These are phyloP conservation scores for Zophobas morio DNA, from an alignment of 1,140 invertebrate genomes.

Conservation along the genomic window DNA sequence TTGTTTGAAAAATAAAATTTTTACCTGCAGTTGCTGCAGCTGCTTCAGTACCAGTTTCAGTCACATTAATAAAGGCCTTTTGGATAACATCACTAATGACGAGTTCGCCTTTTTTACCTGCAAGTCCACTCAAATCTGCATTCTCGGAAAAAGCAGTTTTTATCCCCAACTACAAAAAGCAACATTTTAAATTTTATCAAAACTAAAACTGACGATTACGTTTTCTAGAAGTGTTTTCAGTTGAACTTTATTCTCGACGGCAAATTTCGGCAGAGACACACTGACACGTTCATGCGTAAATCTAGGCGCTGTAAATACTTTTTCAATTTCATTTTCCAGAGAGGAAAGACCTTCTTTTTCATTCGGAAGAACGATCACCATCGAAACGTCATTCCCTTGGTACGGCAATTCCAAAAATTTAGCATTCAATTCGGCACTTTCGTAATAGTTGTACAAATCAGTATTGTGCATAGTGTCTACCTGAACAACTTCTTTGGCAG, in stretches of 20 bases:
- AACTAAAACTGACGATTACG: conserved; percentile 55
- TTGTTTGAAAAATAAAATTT: neutral
- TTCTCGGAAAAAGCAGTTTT: conserved; percentile 68
- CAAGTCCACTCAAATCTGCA: conserved; percentile 72
- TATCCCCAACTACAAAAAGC: conserved; percentile 69
- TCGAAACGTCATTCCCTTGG: conserved; percentile 71
- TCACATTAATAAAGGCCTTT: conserved; percentile 78
- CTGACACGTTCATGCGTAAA: conserved; percentile 56
- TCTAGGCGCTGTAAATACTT: conserved; percentile 55
- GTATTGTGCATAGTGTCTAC: conserved; percentile 76
- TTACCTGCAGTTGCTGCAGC: conserved; percentile 74
- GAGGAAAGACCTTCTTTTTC: conserved; percentile 70
- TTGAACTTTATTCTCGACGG: conserved; percentile 66
- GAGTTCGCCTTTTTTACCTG: conserved; percentile 50
- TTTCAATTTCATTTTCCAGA: conserved; percentile 59
- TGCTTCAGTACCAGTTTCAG: conserved; percentile 79
- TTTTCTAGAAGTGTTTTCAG: conserved; percentile 63
- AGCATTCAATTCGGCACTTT: conserved; percentile 69
- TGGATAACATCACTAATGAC: conserved; percentile 68
- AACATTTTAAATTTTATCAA: neutral
- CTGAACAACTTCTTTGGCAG: conserved; percentile 65
- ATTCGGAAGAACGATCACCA: conserved; percentile 78
- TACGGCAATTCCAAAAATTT: conserved; percentile 75
- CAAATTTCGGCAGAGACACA: conserved; percentile 67
- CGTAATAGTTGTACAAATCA: conserved; percentile 70